Conservation (phyloP, 2,797 vertebrate species). For the Protonibea diacanthus region DNA sequence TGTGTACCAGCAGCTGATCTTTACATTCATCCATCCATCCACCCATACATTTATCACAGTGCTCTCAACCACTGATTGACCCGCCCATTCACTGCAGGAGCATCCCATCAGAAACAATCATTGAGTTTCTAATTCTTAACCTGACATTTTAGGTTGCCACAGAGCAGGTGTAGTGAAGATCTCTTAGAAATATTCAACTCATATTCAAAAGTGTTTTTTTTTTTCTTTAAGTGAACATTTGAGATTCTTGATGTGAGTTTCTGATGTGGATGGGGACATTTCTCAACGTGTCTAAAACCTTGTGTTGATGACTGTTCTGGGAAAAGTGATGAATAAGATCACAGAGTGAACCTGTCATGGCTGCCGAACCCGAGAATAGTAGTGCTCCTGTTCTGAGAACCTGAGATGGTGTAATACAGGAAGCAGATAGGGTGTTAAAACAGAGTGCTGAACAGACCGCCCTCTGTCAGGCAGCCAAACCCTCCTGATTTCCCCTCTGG, state of each 20-base stretch:
- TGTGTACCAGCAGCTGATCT: neutral
- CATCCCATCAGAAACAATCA: conserved; percentile 7
- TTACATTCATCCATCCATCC: neutral
- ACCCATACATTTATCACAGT: conserved; percentile 1
- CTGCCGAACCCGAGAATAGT: conserved; percentile 4
- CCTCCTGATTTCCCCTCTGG: conserved; percentile 29
- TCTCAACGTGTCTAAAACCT: neutral
- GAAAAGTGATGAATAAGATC: conserved; percentile 6
- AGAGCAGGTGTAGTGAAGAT: neutral
- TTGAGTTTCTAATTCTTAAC: neutral
- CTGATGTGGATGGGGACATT: neutral
- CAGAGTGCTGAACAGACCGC: conserved; percentile 10
- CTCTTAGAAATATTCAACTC: neutral
- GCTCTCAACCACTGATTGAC: neutral
- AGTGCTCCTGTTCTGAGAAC: conserved; percentile 12
- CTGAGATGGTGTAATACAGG: conserved; percentile 4
- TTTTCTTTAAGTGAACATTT: neutral
- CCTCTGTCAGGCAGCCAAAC: conserved; percentile 36
- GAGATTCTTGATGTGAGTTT: neutral
- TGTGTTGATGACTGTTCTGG: neutral
- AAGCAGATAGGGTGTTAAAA: conserved; percentile 28
- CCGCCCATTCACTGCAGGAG: neutral
- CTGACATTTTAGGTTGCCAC: neutral
- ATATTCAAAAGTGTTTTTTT: neutral
- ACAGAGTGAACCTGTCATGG: neutral